Base-by-base conservation (phyloP, 1,140 invertebrate species). In the Microvelia longipes region DNA sequence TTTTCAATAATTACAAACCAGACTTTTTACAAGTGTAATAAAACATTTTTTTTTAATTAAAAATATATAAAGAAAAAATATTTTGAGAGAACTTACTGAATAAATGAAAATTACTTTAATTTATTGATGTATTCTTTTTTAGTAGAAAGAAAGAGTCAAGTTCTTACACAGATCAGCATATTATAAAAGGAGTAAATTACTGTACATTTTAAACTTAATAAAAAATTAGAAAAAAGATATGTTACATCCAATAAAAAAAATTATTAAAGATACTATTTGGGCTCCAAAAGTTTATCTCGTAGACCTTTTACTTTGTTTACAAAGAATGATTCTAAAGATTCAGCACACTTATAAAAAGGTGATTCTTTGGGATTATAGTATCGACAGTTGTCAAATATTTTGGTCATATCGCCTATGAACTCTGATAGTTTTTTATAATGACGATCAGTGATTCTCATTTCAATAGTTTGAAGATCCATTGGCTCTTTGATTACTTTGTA, bases 331-430 rank as follows among this genome's bases (percentile, higher is more conserved):
- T 98, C 95, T 35, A 98, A 81, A 28, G 90, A 88, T 79, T 97
- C 93, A 2, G 96, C 96, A 83, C 93, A 96, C 75, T 94, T 92
- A 80, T 91, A 96, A 80, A 98, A 96, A 65, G 92, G 91, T 24
- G 94, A 94, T 78, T 96, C 93, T 77, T 91, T 90, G 29, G 94
- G 91, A 83, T 98, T 98, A 80, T 96, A 98, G 75, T 94, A 94
- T 69, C 94, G 88, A 85, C 95, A 98, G 80, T 98, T 98, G 80
- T 98, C 95, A 82, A 98, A 98, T 76, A 98, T 96, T 79, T 96
- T 95, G 61, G 93, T 96, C 86, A 98, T 94, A 78, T 98, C 95
- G 77, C 93, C 92, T 76, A 98, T 94, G 79, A 98, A 96, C 78
- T 98, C 94, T 78, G 90, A 90, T 68, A 98, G 82, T 77, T 88